Percentiles rank a stretch among this genome's conserved stretches.
Conservation (phyloP, 2,797 vertebrate genomes). For the Rachycentron canadum region DNA sequence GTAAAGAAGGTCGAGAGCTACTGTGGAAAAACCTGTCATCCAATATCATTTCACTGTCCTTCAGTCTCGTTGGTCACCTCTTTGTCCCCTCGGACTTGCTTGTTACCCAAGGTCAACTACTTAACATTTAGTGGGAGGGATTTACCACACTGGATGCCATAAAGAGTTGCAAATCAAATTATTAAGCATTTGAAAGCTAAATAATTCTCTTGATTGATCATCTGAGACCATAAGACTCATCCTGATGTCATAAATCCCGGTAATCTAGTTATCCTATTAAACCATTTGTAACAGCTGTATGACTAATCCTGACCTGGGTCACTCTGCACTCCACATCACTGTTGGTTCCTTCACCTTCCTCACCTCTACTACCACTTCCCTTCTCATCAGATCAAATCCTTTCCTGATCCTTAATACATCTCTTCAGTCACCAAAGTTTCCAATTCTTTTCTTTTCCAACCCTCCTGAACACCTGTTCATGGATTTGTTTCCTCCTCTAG, state of each 20-base stretch:
- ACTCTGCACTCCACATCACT: constrained; percentile 26
- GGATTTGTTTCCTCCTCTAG: constrained; percentile 46
- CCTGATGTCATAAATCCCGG: background rate
- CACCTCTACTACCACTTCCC: constrained; percentile 2
- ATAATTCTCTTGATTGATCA: background rate
- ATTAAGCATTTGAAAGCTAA: background rate
- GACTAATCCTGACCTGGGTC: constrained; percentile 41
- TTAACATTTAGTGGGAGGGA: background rate
- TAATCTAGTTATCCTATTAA: background rate
- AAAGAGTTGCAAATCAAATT: background rate
- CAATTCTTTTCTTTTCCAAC: background rate
- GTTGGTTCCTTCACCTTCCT: constrained; percentile 13
- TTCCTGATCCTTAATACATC: background rate
- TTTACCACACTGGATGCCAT: background rate
- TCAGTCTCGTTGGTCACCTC: background rate
- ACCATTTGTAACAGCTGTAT: background rate
- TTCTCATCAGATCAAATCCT: constrained; percentile 12
- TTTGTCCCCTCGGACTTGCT: background rate
- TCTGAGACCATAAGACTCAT: constrained; percentile 4
- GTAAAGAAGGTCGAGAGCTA: constrained; percentile 71
- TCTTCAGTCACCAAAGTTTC: background rate
- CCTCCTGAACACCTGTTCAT: background rate
- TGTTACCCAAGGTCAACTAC: constrained; percentile 7
- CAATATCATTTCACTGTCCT: constrained; percentile 7
- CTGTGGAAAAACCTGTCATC: constrained; percentile 18